Conservation (phyloP, 1,140 invertebrate genomes). For the Drosophila sechellia region DNA sequence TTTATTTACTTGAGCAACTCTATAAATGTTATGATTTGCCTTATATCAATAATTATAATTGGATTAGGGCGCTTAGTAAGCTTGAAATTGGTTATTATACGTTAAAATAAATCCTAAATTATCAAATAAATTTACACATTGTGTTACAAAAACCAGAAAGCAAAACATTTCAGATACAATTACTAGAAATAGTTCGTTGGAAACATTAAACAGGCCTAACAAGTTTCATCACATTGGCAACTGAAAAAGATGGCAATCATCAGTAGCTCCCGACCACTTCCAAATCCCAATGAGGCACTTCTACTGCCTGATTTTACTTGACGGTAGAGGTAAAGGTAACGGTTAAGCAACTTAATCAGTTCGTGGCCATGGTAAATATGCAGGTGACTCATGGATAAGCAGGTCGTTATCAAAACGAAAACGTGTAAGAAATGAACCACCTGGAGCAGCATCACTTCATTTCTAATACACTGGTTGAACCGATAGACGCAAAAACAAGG, state of each 20-base stretch:
- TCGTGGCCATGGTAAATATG: slow-evolving; percentile 33
- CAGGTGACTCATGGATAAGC: slow-evolving; percentile 23
- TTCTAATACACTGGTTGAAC: not conserved
- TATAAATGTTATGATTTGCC: not conserved
- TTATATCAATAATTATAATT: not conserved
- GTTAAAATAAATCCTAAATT: no score
- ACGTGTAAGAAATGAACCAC: slow-evolving; percentile 4
- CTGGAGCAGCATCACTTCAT: no score
- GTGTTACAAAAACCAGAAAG: not conserved
- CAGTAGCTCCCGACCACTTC: slow-evolving; percentile 37
- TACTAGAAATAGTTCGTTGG: not conserved
- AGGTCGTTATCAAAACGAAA: not conserved
- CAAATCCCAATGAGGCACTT: slow-evolving; percentile 14
- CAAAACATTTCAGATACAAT: not conserved
- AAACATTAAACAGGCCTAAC: not conserved
- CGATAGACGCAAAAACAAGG: not conserved
- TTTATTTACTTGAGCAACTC: not conserved
- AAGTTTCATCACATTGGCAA: slow-evolving; percentile 13
- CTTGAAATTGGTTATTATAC: not conserved
- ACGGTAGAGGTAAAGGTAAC: slow-evolving; percentile 31
- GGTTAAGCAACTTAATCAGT: slow-evolving; percentile 42
- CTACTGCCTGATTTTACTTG: slow-evolving; percentile 1
- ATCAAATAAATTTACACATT: not conserved
- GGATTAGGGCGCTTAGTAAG: not conserved
- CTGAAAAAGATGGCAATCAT: slow-evolving; percentile 32